A percentile compares a stretch with the other conserved stretches of the same genome.
These are phyloP conservation scores for Mantis religiosa DNA, from an alignment of 2,888 invertebrate species.

Conservation along the genomic window DNA sequence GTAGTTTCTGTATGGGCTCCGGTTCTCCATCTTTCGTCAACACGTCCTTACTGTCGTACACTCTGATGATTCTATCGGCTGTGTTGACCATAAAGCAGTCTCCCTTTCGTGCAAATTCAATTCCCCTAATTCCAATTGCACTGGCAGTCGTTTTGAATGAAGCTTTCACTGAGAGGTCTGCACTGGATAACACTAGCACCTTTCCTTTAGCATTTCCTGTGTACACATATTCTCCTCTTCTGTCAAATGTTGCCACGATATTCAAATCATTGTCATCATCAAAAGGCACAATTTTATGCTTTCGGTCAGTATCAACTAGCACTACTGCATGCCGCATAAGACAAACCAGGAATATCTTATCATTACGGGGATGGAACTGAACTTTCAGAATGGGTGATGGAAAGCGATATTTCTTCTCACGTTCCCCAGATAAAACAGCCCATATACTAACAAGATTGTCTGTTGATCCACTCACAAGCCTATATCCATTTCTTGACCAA, in stretches of 20 bases:
- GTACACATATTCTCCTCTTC: too few species aligned
- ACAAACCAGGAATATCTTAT: slow-evolving; percentile 82
- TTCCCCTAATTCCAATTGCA: too few species aligned
- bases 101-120: slow-evolving; percentile 93
- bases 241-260: too few species aligned
- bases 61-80: slow-evolving; percentile 93
- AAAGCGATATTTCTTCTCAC: slow-evolving; percentile 74
- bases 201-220: too few species aligned
- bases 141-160: too few species aligned
- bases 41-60: too few species aligned
- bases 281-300: slow-evolving; percentile 80
- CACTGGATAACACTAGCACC: too few species aligned
- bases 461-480: slow-evolving; percentile 86
- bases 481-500: slow-evolving; percentile 58
- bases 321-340: slow-evolving; percentile 95
- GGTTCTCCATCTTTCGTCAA: slow-evolving; percentile 85
- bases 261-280: too few species aligned
- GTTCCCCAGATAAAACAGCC: slow-evolving; percentile 91
- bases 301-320: slow-evolving; percentile 78
- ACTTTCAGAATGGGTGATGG: slow-evolving; percentile 46
- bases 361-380: slow-evolving; percentile 92
- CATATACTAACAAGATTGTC: slow-evolving; percentile 97
- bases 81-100: slow-evolving; percentile 96
- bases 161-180: too few species aligned
- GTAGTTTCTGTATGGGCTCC: slow-evolving; percentile 96